Evolutionary conservation across 2,797 vertebrate genomes (phyloP), one percentile per base, ranked within the genome.

Genomic region (Hydrophis major): DNA sequence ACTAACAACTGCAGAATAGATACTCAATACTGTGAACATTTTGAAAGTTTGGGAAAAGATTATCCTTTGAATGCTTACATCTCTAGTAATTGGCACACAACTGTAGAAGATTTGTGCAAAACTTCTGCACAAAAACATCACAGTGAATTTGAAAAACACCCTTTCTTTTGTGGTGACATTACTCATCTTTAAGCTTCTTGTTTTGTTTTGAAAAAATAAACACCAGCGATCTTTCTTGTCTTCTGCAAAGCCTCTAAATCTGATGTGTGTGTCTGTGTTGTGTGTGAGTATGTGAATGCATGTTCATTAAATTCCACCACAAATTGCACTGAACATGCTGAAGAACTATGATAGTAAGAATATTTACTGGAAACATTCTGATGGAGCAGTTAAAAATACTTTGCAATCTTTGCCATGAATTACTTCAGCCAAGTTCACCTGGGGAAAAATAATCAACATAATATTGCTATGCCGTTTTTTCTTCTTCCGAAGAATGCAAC

Each of bases 321-420:
- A 63, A 14, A 74, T 74, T 89, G 56, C 37, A 32, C 14, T 12
- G 25, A 55, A 66, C 0, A 78, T 1, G 5, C 10, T 61, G 55
- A 63, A 89, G 74, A 61, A 27, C 18, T 42, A 87, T n/a, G 27
- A 56, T 60, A 59, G 60, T 32, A 87, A 56, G 18, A n/a, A 50
- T 14, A 50, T 91, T 89, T 87, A 50, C 28, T 10, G 50, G 25
- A 20, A 87, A 47, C 12, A 53, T 87, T 83, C 83, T 86, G 90
- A 59, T 11, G 0, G 4, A 47, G 83, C 59, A 88, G 32, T 42
- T 63, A 32, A 74, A 89, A 86, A 90, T 37, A 61, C 42, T 83
- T 56, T 89, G 53, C 56, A 93, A 37, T 27, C 25, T 56, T 87
- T 93, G 60, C 57, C 90, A 60, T 59, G 28, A 89, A 25, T 47